Evolutionary conservation across 1,140 invertebrate species (phyloP).

Genomic region (Sycophila sp.): DNA sequence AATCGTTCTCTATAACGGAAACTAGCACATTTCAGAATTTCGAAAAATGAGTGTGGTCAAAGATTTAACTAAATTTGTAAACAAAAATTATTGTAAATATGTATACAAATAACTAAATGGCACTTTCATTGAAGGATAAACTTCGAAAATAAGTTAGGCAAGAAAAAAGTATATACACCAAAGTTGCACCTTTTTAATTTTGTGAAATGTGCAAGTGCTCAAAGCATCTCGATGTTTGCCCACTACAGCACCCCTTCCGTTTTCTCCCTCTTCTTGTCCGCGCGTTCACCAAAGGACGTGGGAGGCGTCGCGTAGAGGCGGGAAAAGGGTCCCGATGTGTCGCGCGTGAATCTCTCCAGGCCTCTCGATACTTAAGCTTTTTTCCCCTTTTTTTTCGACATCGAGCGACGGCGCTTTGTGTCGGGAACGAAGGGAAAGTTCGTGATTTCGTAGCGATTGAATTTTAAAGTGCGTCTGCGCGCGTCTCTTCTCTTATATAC

Average conservation of each 20-base stretch:
- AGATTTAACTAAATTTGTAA: no score
- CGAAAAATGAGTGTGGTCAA: no score
- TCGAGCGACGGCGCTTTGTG: not conserved
- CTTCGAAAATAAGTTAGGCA: no score
- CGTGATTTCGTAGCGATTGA: constrained; percentile 12
- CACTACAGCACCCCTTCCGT: not conserved
- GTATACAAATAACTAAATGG: no score
- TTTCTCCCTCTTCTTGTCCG: not conserved
- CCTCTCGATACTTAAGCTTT: no score
- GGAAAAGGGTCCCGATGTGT: constrained; percentile 17
- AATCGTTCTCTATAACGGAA: no score
- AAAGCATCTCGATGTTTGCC: not conserved
- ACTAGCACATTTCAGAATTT: no score
- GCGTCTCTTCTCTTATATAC: no score
- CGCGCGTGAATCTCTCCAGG: constrained; percentile 4
- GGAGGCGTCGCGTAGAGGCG: not conserved
- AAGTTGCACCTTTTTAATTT: not conserved
- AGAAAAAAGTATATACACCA: no score
- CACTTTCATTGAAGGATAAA: no score
- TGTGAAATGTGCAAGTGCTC: not conserved
- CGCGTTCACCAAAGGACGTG: not conserved
- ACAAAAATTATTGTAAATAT: no score
- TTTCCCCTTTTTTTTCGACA: not conserved
- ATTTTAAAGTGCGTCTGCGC: constrained; percentile 24
- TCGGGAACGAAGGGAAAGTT: constrained; percentile 1